Base-by-base conservation (phyloP, 2,113 vertebrate species). In the Lates calcarifer region DNA sequence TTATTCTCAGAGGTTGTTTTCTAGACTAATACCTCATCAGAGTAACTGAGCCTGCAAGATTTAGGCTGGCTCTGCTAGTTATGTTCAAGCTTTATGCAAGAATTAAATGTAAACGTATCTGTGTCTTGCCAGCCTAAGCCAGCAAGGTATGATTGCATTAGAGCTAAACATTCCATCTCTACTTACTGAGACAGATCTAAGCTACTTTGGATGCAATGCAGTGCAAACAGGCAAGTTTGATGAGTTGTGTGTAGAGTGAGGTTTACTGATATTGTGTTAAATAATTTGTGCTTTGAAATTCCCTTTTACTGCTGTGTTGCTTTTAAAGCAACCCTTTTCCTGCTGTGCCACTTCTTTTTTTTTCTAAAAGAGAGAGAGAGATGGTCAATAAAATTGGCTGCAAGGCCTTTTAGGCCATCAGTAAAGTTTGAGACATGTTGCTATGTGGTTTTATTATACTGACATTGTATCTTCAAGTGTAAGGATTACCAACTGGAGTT, bases 91-190 rank as follows among this genome's bases (percentile, higher is more conserved):
- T 74, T 79, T 75, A 63, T 61, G 43, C 18, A 71, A 35, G 28
- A 76, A 55, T 80, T 58, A 71, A 53, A 72, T 60, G 39, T 41
- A 49, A 77, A 83, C n/a, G 10, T 24, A 51, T 72, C 31, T 41
- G 12, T 58, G 41, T 70, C 60, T 69, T 74, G 26, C 22, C 61
- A 62, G 29, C 45, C 47, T 55, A 62, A 82, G 47, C 57, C 47
- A 35, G 47, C 49, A 39, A 77, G 51, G 60, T 31, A 39, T 63
- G 49, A 61, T 35, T 67, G 35, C 26, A 65, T 61, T 43, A 60
- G 68, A 65, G 67, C 67, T 60, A 53, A 71, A n/a, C 35, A 31
- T 53, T 35, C 15, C 14, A 26, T 43, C 37, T 77, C 39, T 17
- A 39, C 13, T 66, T 55, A 53, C 61, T 61, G 20, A 83, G 60